Evolutionary conservation across 2,113 vertebrate genomes (phyloP).

Genomic region (Pseudorectes ferrugineus): DNA sequence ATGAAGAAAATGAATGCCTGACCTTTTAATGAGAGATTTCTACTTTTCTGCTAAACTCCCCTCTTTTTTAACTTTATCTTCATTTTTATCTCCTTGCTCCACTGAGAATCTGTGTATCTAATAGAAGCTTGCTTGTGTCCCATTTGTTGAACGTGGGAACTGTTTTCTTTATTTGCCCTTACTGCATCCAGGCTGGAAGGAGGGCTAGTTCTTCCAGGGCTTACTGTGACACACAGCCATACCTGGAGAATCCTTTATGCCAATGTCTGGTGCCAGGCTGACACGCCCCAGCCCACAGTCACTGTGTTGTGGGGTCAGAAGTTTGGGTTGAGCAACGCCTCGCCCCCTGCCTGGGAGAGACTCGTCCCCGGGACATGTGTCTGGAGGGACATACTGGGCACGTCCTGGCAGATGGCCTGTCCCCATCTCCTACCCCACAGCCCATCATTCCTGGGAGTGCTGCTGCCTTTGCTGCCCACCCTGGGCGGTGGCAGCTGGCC

Average conservation of each 20-base stretch:
- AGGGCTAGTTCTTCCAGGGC: neutral
- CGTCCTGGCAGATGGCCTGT: neutral
- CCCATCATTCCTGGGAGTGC: neutral
- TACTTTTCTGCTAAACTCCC: neutral
- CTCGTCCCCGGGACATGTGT: accelerated
- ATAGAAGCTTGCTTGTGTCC: neutral
- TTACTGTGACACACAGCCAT: neutral
- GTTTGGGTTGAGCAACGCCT: neutral
- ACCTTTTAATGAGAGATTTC: neutral
- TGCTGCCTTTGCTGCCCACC: neutral
- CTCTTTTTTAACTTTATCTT: neutral
- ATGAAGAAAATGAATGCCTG: neutral
- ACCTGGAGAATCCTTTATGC: neutral
- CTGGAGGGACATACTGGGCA: accelerated
- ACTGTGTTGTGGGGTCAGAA: accelerated
- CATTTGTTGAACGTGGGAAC: accelerated
- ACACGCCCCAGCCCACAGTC: neutral
- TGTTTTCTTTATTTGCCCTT: neutral
- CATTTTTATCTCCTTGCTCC: neutral
- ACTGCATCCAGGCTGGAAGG: neutral
- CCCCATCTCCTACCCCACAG: neutral
- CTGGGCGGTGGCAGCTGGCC: neutral
- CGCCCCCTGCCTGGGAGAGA: accelerated
- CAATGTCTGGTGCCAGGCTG: accelerated
- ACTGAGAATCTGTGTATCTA: neutral